phyloP scores from a whole-genome alignment of 2,888 invertebrate species.

The Tanytarsus gracilentus region DNA sequence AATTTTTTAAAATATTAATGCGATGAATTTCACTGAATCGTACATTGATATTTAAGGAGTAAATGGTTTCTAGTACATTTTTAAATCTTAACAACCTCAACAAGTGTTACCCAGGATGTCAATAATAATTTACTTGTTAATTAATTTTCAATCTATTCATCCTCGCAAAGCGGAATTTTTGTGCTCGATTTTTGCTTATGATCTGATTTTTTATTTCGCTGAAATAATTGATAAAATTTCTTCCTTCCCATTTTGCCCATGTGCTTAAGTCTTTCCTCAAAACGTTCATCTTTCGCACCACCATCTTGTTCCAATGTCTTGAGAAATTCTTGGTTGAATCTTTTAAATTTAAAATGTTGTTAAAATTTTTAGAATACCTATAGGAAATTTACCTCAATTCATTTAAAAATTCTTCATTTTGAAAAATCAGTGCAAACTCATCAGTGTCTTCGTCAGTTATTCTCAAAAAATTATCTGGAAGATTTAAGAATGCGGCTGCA shows the following conservation, averaged over 20 bases:
- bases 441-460: conserved; percentile 50
- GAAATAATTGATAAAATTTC: conserved; percentile 11
- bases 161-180: too few species aligned
- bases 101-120: too few species aligned
- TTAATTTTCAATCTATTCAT: too few species aligned
- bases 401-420: conserved; percentile 58
- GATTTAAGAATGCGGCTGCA: conserved; percentile 23
- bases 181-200: too few species aligned
- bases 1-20: too few species aligned
- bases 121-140: too few species aligned
- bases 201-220: too few species aligned
- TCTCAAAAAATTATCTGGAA: conserved; percentile 49
- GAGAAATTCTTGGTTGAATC: conserved; percentile 53
- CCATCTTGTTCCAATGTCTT: conserved; percentile 50
- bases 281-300: conserved; percentile 5
- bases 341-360: conserved; percentile 30
- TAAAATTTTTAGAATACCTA: neutral
- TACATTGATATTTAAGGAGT: too few species aligned
- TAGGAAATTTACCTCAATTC: conserved; percentile 41
- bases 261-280: conserved; percentile 12
- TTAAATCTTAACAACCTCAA: too few species aligned
- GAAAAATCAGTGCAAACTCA: conserved; percentile 53
- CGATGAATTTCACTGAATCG: too few species aligned
- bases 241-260: conserved; percentile 16
- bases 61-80: too few species aligned